A percentile compares a stretch with the other conserved stretches of the same genome.
Evolutionary conservation across 2,113 vertebrate genomes (phyloP).

Genomic region (Leucopsar rothschildi): DNA sequence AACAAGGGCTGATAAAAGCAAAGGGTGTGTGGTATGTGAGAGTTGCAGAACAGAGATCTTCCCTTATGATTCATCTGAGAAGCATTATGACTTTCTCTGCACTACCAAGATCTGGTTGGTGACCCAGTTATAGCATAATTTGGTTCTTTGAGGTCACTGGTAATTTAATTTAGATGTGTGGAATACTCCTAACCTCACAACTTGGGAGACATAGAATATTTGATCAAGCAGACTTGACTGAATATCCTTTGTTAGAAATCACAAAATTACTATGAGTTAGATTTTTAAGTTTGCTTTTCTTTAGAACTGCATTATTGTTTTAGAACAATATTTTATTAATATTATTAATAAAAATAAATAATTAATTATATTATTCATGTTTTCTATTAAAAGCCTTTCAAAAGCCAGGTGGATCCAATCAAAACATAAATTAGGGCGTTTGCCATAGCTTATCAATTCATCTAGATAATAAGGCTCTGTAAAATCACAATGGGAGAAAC

Average conservation of each 20-base stretch:
- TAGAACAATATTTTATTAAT: neutral
- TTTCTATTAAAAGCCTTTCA: neutral
- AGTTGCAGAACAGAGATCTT: neutral
- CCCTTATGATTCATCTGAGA: neutral
- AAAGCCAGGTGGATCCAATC: neutral
- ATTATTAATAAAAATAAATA: no score
- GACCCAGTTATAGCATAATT: neutral
- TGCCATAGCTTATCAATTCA: neutral
- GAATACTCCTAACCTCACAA: neutral
- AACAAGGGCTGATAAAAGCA: neutral
- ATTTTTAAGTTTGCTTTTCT: neutral
- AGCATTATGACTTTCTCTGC: neutral
- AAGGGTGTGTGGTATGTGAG: neutral
- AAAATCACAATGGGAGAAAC: neutral
- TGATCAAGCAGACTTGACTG: neutral
- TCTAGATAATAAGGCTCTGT: neutral
- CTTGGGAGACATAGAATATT: neutral
- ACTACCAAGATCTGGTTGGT: neutral
- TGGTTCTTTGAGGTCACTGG: neutral
- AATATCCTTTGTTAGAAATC: neutral
- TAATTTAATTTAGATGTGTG: neutral
- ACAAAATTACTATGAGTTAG: neutral
- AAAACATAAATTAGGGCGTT: neutral
- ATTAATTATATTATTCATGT: no score
- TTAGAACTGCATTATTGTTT: neutral